Conservation (phyloP, 2,888 invertebrate genomes). For the Torymus aiolomorphi region DNA sequence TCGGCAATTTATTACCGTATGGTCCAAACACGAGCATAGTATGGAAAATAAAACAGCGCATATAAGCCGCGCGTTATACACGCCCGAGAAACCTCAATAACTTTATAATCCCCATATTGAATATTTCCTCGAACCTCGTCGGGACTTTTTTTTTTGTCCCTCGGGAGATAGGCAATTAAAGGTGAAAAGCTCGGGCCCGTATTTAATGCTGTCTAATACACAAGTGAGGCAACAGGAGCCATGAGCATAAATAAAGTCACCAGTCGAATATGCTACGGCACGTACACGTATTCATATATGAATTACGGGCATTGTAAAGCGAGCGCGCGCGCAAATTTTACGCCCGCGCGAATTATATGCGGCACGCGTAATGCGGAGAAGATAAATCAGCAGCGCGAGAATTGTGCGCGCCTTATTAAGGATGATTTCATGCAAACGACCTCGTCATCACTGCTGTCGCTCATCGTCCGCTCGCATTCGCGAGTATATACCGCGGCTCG, state of each 20-base stretch:
- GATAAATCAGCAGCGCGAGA: slow-evolving; percentile 4
- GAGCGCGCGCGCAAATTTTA: neutral
- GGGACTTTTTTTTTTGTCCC: neutral
- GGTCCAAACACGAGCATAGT: too few relatives aligned
- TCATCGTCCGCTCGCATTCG: too few relatives aligned
- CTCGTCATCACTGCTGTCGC: neutral
- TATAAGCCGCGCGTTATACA: too few relatives aligned
- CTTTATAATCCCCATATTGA: neutral
- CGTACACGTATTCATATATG: slow-evolving; percentile 15
- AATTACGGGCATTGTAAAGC: slow-evolving; percentile 44
- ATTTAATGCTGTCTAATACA: slow-evolving; percentile 30
- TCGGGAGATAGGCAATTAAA: slow-evolving; percentile 20
- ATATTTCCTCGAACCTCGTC: neutral
- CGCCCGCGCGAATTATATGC: neutral
- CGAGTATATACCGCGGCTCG: neutral
- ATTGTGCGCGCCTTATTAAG: neutral
- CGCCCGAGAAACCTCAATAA: neutral
- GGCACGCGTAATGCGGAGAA: neutral
- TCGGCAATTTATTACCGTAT: too few relatives aligned
- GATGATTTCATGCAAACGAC: slow-evolving; percentile 13
- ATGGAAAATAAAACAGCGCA: too few relatives aligned
- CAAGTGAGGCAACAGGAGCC: slow-evolving; percentile 44
- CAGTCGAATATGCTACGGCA: slow-evolving; percentile 24
- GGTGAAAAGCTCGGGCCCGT: slow-evolving; percentile 5
- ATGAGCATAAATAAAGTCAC: slow-evolving; percentile 45